Evolutionary conservation across 2,113 vertebrate genomes (phyloP).

Genomic region (Chitala chitala): DNA sequence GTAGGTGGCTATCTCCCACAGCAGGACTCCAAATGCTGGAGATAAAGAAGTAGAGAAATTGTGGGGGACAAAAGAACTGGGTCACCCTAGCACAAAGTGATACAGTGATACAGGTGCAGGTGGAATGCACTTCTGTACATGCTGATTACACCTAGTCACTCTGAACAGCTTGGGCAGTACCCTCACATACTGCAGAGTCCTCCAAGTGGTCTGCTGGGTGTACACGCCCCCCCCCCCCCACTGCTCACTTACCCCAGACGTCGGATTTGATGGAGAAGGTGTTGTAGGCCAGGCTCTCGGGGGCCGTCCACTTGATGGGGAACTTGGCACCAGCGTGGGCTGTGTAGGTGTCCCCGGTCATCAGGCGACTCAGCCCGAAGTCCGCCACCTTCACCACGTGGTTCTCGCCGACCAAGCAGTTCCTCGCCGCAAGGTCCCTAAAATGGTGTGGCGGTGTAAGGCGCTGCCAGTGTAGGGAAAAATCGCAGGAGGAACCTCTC

Average conservation of each 20-base stretch:
- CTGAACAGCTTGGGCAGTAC: not conserved
- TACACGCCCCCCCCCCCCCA: too few species aligned
- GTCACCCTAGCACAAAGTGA: constrained; percentile 13
- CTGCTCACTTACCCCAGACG: constrained; percentile 82
- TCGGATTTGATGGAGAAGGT: constrained; percentile 99
- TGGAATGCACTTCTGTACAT: not conserved
- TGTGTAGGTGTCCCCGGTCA: constrained; percentile 98
- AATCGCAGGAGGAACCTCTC: not conserved
- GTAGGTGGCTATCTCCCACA: constrained; percentile 98
- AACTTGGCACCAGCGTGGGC: constrained; percentile 98
- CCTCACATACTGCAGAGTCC: not conserved
- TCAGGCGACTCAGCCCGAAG: constrained; percentile 89
- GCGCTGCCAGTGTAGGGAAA: not conserved
- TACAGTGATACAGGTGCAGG: not conserved
- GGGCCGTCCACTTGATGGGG: constrained; percentile 98
- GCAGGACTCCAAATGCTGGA: constrained; percentile 93
- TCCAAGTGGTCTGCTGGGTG: not conserved
- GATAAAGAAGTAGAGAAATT: too few species aligned
- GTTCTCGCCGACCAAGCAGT: constrained; percentile 96
- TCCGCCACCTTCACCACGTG: constrained; percentile 97
- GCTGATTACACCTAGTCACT: not conserved
- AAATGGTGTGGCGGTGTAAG: constrained; percentile 14
- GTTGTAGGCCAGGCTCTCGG: constrained; percentile 96
- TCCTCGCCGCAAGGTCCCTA: constrained; percentile 94
- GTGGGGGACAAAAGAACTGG: constrained; percentile 26